Evolutionary conservation across 1,140 invertebrate genomes (phyloP), one percentile per base, ranked within the genome.

Genomic region (Agrypnia vestita): DNA sequence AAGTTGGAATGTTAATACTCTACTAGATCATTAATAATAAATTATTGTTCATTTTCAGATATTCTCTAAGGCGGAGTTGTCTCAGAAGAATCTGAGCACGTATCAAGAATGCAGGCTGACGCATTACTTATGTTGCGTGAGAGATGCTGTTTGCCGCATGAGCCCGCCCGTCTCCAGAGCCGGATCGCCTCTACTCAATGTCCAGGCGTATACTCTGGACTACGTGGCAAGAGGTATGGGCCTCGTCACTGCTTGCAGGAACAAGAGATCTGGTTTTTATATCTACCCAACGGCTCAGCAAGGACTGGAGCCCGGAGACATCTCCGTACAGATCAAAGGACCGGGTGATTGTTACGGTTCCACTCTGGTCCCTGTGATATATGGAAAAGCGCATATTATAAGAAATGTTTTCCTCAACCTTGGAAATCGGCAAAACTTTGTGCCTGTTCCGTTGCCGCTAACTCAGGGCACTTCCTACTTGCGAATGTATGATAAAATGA

Each of bases 211-310:
- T 78, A 89, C 88, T n/a, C 84, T 89, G 8, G 88, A 89, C 80
- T 92, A 91, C 79, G 85, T 91, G 0, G 91, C 90, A 12, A 87
- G 88, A 84, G 91, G 91, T 25, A 91, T 91, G 84, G 91, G 91
- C 3, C 85, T 92, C 17, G 85, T 89, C 49, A 88, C 89, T 46
- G 90, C 90, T 17, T 90, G 90, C 84, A 84, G 89, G 67, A 87
- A 90, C 67, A 87, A 88, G 75, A 90, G 89, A 86, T 84, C 87
- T 56, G 85, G 85, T 62, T 91, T 90, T 82, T 90, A 89, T 84
- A 84, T 91, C 72, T 90, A 90, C 78, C 88, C 89, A 11, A 88
- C 88, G 13, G 85, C 87, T 59, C 88, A 90, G 84, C 89, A 90
- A 85, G 85, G 86, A 25, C 76, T 89, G 19, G 86, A 90, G 62